Conservation (phyloP, 2,888 invertebrate genomes). For the Lithosia quadra region DNA sequence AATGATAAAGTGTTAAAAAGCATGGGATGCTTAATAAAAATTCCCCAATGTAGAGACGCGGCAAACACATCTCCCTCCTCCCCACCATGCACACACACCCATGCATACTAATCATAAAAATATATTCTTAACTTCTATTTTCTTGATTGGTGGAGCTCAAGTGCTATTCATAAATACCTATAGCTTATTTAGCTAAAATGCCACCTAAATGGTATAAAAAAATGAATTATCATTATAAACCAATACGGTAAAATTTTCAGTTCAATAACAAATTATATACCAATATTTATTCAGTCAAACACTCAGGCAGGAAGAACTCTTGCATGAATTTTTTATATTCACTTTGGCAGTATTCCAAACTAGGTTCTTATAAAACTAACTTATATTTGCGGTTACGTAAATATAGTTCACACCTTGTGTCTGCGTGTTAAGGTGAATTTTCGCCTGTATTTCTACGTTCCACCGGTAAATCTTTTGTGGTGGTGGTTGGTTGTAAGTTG, state of each 20-base stretch:
- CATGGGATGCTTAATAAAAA: too few relatives aligned
- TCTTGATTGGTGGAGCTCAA: too few relatives aligned
- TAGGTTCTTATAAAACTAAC: slow-evolving; percentile 30
- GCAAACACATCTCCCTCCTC: too few relatives aligned
- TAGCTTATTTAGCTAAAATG: too few relatives aligned
- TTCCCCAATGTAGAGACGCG: too few relatives aligned
- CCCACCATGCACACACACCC: too few relatives aligned
- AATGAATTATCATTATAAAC: not conserved
- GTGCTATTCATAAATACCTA: too few relatives aligned
- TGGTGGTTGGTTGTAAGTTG: slow-evolving; percentile 26
- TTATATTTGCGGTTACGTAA: slow-evolving; percentile 17
- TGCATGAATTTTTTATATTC: slow-evolving; percentile 45
- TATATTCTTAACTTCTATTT: too few relatives aligned
- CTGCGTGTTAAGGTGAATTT: slow-evolving; percentile 11
- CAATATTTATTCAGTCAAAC: slow-evolving; percentile 28
- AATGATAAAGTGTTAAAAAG: too few relatives aligned
- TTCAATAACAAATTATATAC: slow-evolving; percentile 11
- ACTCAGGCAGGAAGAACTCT: slow-evolving; percentile 25
- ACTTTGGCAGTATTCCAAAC: slow-evolving; percentile 43
- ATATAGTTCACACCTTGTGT: slow-evolving; percentile 11
- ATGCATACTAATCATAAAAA: too few relatives aligned
- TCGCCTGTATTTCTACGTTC: not conserved
- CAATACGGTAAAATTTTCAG: not conserved
- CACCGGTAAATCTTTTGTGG: slow-evolving; percentile 3
- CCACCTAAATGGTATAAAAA: not conserved